Evolutionary conservation across 2,888 invertebrate species (phyloP).

Genomic region (Thecophora atra): DNA sequence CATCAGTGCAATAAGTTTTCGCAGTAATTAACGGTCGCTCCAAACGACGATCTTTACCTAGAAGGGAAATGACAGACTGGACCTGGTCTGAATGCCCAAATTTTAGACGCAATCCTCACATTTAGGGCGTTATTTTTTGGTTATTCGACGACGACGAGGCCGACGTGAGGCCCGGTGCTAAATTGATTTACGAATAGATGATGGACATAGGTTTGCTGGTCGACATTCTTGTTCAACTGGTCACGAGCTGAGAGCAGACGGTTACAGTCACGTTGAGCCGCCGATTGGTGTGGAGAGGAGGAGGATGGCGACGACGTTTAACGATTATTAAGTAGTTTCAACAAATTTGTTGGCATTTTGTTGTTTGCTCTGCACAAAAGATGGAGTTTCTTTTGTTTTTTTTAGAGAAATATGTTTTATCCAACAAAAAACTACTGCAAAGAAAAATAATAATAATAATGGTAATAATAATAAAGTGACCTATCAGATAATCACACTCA

Average conservation of each 20-base stretch:
- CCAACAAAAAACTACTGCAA: no score
- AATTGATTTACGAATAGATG: slow-evolving; percentile 5
- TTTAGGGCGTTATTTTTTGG: slow-evolving; percentile 35
- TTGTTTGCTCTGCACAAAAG: slow-evolving; percentile 2
- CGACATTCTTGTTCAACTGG: neutral
- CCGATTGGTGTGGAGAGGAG: no score
- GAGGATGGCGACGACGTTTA: neutral
- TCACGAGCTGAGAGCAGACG: neutral
- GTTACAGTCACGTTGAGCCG: neutral
- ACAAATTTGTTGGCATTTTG: slow-evolving; percentile 21
- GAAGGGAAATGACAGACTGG: slow-evolving; percentile 2
- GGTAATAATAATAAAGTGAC: neutral
- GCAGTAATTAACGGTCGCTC: slow-evolving; percentile 27
- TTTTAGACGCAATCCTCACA: slow-evolving; percentile 12
- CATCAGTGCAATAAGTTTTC: slow-evolving; percentile 4
- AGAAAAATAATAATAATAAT: neutral
- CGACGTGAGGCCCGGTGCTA: neutral
- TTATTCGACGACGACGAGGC: neutral
- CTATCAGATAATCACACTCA: no score
- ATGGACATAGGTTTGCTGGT: neutral
- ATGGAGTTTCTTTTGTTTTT: neutral
- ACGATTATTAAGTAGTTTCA: slow-evolving; percentile 29
- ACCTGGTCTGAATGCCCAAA: slow-evolving; percentile 28
- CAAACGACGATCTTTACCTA: slow-evolving; percentile 12
- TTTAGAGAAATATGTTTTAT: neutral